A percentile compares a stretch with the other conserved stretches of the same genome.
phyloP scores from a whole-genome alignment of 2,797 vertebrate species.

The Lepus townsendii region DNA sequence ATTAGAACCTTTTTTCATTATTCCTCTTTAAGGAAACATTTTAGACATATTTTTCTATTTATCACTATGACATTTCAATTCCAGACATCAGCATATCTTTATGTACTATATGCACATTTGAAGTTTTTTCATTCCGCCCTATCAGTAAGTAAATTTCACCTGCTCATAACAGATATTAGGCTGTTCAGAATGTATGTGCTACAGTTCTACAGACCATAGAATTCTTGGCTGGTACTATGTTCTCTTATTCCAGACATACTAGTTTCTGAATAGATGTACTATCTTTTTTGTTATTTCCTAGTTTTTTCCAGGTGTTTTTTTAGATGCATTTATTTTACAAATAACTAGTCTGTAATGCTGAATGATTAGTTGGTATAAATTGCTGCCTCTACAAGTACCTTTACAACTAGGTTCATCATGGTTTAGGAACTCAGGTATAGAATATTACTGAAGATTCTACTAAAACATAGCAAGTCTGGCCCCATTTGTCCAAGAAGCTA shows the following conservation, averaged over 20 bases:
- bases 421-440: background rate
- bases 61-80: background rate
- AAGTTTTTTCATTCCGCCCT: background rate
- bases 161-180: background rate
- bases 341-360: background rate
- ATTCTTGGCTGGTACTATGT: background rate
- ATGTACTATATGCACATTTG: background rate
- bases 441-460: background rate
- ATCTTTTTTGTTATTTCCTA: background rate
- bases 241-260: background rate
- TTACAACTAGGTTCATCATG: background rate
- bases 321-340: background rate
- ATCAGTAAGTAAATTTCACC: background rate
- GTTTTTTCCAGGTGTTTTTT: background rate
- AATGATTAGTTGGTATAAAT: background rate
- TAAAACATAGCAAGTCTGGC: background rate
- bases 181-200: background rate
- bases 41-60: background rate
- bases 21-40: background rate
- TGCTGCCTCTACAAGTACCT: rapidly evolving
- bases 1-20: background rate
- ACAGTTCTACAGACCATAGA: background rate
- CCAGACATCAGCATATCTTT: background rate
- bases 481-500: background rate
- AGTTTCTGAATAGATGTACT: background rate